Evolutionary conservation across 2,113 vertebrate species (phyloP).

Genomic region (Tychaedon coryphoeus): DNA sequence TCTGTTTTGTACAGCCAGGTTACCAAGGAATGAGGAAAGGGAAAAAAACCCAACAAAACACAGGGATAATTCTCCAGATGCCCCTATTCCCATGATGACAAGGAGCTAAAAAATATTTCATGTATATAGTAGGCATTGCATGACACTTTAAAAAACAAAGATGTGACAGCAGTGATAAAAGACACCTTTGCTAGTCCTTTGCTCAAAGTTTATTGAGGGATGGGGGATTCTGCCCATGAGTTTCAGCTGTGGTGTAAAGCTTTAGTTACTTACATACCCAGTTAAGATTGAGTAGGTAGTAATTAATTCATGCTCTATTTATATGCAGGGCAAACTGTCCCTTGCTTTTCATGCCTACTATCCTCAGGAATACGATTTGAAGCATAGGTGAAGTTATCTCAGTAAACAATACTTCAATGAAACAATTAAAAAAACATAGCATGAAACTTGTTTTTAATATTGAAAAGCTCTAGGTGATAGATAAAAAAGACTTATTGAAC

Average conservation of each 20-base stretch:
- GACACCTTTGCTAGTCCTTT: neutral
- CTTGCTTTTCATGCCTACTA: neutral
- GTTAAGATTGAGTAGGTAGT: neutral
- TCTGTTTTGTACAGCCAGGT: neutral
- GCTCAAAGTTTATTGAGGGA: neutral
- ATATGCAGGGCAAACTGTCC: neutral
- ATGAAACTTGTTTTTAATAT: neutral
- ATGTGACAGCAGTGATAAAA: neutral
- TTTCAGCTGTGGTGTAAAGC: neutral
- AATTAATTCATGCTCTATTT: neutral
- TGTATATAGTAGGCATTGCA: neutral
- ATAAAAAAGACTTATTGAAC: neutral
- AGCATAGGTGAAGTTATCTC: neutral
- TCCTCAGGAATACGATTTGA: neutral
- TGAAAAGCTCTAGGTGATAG: neutral
- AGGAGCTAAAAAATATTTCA: neutral
- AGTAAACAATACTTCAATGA: neutral
- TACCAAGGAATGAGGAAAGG: neutral
- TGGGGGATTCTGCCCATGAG: accelerated
- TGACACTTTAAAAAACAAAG: neutral
- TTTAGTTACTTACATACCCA: neutral
- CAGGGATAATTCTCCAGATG: neutral
- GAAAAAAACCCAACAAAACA: neutral
- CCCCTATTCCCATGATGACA: neutral
- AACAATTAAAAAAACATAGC: neutral